Conservation (phyloP, 2,797 vertebrate species). For the Semaprochilodus insignis region DNA sequence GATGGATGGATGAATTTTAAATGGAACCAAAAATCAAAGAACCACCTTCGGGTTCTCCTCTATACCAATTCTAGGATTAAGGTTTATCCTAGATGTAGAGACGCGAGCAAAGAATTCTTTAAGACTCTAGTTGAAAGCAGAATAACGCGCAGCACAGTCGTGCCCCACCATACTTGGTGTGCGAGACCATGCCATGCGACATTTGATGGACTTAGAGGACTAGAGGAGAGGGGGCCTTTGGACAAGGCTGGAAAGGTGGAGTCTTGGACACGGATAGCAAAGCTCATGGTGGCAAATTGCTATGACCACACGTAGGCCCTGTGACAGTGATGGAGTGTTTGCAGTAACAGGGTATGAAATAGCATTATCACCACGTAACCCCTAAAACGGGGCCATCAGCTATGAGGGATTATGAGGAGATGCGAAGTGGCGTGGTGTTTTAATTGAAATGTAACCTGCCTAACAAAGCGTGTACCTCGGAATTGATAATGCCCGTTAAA, state of each 20-base stretch:
- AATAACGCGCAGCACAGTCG: too few relatives aligned
- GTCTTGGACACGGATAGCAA: background rate
- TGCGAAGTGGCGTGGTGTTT: background rate
- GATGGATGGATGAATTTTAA: too few relatives aligned
- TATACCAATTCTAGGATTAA: too few relatives aligned
- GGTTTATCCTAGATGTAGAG: too few relatives aligned
- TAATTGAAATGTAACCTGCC: slow-evolving; percentile 4
- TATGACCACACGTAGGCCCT: background rate
- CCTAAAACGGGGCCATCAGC: background rate
- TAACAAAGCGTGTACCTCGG: background rate
- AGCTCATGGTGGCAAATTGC: background rate
- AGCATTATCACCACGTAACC: background rate
- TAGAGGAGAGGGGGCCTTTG: background rate
- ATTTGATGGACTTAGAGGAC: background rate
- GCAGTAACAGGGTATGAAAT: slow-evolving; percentile 9
- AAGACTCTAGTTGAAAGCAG: too few relatives aligned
- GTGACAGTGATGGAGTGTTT: slow-evolving; percentile 22
- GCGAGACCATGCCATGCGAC: too few relatives aligned
- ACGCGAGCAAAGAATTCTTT: too few relatives aligned
- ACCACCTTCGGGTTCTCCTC: too few relatives aligned
- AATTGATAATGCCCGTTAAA: background rate
- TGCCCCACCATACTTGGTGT: background rate
- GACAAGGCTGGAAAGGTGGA: background rate
- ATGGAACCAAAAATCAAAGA: too few relatives aligned
- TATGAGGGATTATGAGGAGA: background rate